Evolutionary conservation across 2,888 invertebrate genomes (phyloP).

Genomic region (Agrilus biguttatus): DNA sequence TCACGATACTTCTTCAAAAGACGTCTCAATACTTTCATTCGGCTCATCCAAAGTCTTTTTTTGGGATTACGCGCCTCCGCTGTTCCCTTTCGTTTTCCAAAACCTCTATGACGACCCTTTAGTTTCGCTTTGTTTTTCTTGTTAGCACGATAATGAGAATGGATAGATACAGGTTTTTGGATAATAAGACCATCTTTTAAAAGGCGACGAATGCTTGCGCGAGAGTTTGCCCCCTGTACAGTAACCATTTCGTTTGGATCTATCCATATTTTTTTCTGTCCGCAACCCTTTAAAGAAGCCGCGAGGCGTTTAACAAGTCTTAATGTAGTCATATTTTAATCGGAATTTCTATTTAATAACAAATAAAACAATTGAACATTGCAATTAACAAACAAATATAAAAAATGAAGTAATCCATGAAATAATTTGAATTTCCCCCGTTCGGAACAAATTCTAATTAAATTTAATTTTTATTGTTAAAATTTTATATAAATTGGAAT

Average conservation of each 20-base stretch:
- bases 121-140: slow-evolving; percentile 88
- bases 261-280: slow-evolving; percentile 96
- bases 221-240: slow-evolving; percentile 93
- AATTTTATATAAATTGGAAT: too few species aligned
- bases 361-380: background rate
- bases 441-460: too few species aligned
- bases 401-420: too few species aligned
- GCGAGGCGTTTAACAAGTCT: slow-evolving; percentile 91
- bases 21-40: slow-evolving; percentile 86
- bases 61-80: slow-evolving; percentile 73
- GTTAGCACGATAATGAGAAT: slow-evolving; percentile 87
- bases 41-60: slow-evolving; percentile 68
- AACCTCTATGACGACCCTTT: slow-evolving; percentile 93
- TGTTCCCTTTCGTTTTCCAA: slow-evolving; percentile 96
- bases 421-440: too few species aligned
- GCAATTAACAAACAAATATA: too few species aligned
- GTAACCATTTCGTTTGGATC: slow-evolving; percentile 98
- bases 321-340: slow-evolving; percentile 15
- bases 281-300: slow-evolving; percentile 92
- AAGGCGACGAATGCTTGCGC: slow-evolving; percentile 92
- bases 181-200: slow-evolving; percentile 98
- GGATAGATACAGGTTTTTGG: slow-evolving; percentile 92
- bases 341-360: background rate
- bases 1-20: slow-evolving; percentile 87
- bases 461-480: too few species aligned